These are phyloP conservation scores for Hipparchia sbordonii DNA, from an alignment of 2,888 invertebrate genomes.

Conservation along the genomic window DNA sequence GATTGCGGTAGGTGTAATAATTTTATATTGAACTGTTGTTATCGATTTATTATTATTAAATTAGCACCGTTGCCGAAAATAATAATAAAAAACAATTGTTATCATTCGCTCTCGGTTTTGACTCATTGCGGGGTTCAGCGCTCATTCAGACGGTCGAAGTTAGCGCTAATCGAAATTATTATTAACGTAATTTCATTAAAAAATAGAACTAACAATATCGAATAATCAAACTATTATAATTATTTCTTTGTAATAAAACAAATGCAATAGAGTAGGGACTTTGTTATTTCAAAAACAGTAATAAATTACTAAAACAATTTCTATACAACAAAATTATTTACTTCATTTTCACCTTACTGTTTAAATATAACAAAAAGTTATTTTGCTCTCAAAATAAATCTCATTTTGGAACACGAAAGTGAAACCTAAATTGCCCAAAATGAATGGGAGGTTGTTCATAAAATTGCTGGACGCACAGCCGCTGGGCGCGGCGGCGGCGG, in stretches of 20 bases:
- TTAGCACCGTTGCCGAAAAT: conserved; percentile 1
- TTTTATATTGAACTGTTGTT: background rate
- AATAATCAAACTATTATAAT: background rate
- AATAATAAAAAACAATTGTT: background rate
- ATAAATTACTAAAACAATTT: background rate
- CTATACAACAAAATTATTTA: background rate
- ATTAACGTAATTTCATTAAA: too few relatives aligned
- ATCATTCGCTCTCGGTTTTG: background rate
- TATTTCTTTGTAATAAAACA: background rate
- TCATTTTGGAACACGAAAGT: conserved; percentile 26
- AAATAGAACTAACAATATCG: background rate
- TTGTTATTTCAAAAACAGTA: background rate
- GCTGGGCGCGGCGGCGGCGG: conserved; percentile 39
- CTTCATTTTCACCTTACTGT: background rate
- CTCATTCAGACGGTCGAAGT: background rate
- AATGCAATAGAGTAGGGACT: background rate
- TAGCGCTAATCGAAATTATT: too few relatives aligned
- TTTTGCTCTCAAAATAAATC: background rate
- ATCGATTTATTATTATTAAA: background rate
- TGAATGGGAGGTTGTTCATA: conserved; percentile 33
- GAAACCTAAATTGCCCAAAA: conserved; percentile 24
- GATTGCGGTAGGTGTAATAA: background rate
- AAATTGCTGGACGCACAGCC: conserved; percentile 50
- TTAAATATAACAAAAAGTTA: background rate
- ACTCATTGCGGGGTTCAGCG: background rate